A percentile compares a stretch with the other conserved stretches of the same genome.
Evolutionary conservation across 2,113 vertebrate species (phyloP).

Genomic region (Hirundichthys speculiger): DNA sequence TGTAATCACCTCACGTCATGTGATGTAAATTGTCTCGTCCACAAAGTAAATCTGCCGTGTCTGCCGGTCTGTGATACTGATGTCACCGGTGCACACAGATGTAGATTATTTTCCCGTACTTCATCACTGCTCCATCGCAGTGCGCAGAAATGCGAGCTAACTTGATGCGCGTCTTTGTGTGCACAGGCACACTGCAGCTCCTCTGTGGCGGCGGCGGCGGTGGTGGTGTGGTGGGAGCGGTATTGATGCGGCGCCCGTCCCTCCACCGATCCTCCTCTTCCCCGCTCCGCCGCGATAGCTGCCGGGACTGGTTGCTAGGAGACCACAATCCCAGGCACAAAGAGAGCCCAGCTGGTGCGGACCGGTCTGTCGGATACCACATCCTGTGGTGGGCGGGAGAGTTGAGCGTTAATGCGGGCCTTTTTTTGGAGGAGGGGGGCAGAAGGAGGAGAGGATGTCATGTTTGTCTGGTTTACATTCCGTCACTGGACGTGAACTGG

Average conservation of each 20-base stretch:
- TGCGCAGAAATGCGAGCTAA: slow-evolving; percentile 35
- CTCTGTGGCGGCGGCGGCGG: slow-evolving; percentile 59
- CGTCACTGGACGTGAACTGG: slow-evolving; percentile 1
- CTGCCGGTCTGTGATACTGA: too few relatives aligned
- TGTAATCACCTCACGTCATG: neutral
- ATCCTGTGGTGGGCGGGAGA: slow-evolving; percentile 75
- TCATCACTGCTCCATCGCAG: slow-evolving; percentile 7
- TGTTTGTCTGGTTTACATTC: slow-evolving; percentile 24
- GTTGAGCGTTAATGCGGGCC: slow-evolving; percentile 57
- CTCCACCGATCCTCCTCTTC: slow-evolving; percentile 79
- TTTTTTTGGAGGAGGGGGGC: slow-evolving; percentile 18
- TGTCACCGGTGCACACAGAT: too few relatives aligned
- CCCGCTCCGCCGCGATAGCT: slow-evolving; percentile 85
- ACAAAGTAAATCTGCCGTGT: too few relatives aligned
- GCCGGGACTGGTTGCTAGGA: slow-evolving; percentile 93
- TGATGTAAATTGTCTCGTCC: neutral
- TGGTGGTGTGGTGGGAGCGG: slow-evolving; percentile 70
- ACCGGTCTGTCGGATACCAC: slow-evolving; percentile 82
- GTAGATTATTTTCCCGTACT: too few relatives aligned
- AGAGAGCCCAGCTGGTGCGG: slow-evolving; percentile 92
- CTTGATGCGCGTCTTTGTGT: slow-evolving; percentile 64
- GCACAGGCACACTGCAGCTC: slow-evolving; percentile 65
- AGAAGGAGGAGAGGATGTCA: slow-evolving; percentile 33
- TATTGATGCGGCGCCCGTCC: slow-evolving; percentile 80
- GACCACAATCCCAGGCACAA: slow-evolving; percentile 91